Percentiles rank a stretch among this genome's conserved stretches.
These are phyloP conservation scores for Eupeodes luniger DNA, from an alignment of 2,888 invertebrate genomes.

Conservation along the genomic window DNA sequence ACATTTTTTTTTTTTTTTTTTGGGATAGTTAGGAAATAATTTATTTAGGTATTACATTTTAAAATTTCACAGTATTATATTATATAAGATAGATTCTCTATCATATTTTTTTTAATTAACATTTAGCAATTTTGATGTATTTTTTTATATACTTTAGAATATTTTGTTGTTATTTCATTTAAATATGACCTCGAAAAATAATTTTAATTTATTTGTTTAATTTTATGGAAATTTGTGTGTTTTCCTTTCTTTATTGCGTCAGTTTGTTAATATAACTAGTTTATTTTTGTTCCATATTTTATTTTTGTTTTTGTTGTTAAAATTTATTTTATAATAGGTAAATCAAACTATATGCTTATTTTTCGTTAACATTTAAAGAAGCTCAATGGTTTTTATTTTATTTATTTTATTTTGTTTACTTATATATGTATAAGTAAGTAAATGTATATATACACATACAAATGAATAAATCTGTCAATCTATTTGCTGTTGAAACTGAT, in stretches of 20 bases:
- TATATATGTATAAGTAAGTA: not conserved
- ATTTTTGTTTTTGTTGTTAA: not conserved
- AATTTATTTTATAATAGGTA: not conserved
- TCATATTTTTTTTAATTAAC: slow-evolving; percentile 15
- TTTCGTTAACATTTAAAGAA: slow-evolving; percentile 65
- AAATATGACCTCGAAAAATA: slow-evolving; percentile 67
- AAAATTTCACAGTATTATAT: slow-evolving; percentile 20
- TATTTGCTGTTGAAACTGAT: slow-evolving; percentile 19
- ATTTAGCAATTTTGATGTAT: slow-evolving; percentile 50
- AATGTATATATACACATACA: slow-evolving; percentile 35
- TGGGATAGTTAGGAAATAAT: too few species aligned
- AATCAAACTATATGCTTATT: slow-evolving; percentile 10
- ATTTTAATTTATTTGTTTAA: slow-evolving; percentile 9
- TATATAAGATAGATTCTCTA: not conserved
- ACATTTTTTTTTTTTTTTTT: too few species aligned
- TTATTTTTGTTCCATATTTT: slow-evolving; percentile 21
- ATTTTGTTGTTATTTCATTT: slow-evolving; percentile 32
- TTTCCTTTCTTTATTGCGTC: slow-evolving; percentile 41
- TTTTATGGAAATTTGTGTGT: slow-evolving; percentile 26
- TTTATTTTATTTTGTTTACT: slow-evolving; percentile 8
- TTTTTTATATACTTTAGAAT: slow-evolving; percentile 37
- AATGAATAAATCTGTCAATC: slow-evolving; percentile 46
- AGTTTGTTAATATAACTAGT: slow-evolving; percentile 33
- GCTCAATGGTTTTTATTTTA: slow-evolving; percentile 55
- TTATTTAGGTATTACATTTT: slow-evolving; percentile 2